Base-by-base conservation (phyloP, 2,113 vertebrate species). In the Phyllostomus hastatus region DNA sequence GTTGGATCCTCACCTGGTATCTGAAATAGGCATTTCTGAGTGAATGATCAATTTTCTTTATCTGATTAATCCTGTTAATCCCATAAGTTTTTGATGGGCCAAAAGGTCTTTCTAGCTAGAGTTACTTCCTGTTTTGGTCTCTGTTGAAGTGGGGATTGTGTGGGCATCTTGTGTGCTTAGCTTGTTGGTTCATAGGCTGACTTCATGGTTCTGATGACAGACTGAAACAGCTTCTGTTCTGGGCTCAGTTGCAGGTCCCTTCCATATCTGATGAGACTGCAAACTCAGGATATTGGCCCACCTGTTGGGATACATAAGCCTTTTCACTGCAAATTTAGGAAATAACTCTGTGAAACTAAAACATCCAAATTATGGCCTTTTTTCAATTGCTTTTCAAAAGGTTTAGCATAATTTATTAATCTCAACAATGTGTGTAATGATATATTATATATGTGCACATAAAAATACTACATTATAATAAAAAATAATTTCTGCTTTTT, bases 21-120 rank as follows among this genome's bases (percentile, higher is more conserved):
- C 97, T 93, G 96, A 97, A 98, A 97, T 98, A 98, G 98, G 97
- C 98, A 97, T 98, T 98, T 98, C 97, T 93, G 97, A 98, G 85
- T 82, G 97, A 98, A 98, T 98, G 96, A 98, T 98, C 98, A 97
- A 97, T 99, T 98, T 98, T 98, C 98, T 97, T 99, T 99, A 99
- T 99, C 99, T 99, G 99, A 99, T 99, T 99, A 99, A 99, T 99
- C 98, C 98, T 98, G 98, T 98, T 99, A 99, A 99, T 99, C 99
- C 99, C 98, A 95, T 98, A 98, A 99, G 98, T 98, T 98, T 99
- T 98, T 97, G 97, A 97, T 96, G 97, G 99, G 98, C 99, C 98
- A 98, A 96, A 98, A 98, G 98, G 99, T 98, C 98, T 98, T 94
- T 94, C 98, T 96, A 98, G 98, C 98, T 98, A 97, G 95, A 98